Conservation (phyloP, 2,888 invertebrate genomes). For the Noctua janthe region DNA sequence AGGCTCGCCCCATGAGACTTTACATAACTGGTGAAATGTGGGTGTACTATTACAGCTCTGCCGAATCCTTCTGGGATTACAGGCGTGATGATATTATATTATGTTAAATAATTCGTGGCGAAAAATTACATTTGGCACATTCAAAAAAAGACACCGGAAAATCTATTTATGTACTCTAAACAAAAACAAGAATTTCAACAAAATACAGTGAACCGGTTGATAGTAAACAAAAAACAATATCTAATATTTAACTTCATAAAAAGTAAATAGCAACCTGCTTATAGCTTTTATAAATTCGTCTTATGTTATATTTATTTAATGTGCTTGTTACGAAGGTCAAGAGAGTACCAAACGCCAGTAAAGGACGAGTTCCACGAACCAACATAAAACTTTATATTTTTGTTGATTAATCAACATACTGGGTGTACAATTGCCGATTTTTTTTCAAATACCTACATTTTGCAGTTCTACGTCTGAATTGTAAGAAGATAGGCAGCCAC, state of each 20-base stretch:
- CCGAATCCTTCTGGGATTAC: too few relatives aligned
- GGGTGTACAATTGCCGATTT: neutral
- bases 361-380: slow-evolving; percentile 20
- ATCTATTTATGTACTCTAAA: neutral
- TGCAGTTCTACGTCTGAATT: neutral
- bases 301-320: neutral
- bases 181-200: neutral
- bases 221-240: neutral
- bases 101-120: too few relatives aligned
- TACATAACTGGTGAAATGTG: too few relatives aligned
- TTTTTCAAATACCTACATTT: neutral
- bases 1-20: too few relatives aligned
- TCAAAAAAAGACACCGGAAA: neutral
- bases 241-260: neutral
- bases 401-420: neutral
- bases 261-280: neutral
- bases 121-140: neutral
- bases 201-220: neutral
- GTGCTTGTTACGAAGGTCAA: slow-evolving; percentile 20
- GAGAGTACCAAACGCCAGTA: neutral
- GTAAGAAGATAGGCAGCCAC: neutral
- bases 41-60: too few relatives aligned
- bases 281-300: neutral
- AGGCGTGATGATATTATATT: too few relatives aligned
- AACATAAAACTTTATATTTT: neutral